phyloP scores from a whole-genome alignment of 53 echinoderm and acorn worm genomes.

The Hippasteria phrygiana region DNA sequence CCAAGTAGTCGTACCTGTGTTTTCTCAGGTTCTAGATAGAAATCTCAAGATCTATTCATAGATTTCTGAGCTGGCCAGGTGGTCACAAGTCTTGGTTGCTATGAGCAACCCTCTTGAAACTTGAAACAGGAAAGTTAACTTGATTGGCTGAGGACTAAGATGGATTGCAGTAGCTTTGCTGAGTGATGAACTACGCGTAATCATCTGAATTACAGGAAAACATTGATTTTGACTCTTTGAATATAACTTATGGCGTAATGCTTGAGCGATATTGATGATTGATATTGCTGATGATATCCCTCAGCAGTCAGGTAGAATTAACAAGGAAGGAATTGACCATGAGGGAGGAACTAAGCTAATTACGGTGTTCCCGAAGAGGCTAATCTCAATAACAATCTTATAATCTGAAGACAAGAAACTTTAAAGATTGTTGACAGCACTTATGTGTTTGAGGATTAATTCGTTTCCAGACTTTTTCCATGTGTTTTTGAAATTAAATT shows the following conservation, averaged over 20 bases:
- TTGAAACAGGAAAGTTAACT: neutral
- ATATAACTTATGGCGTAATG: neutral
- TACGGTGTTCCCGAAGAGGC: neutral
- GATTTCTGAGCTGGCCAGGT: neutral
- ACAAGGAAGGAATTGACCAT: conserved; percentile 18
- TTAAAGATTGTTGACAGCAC: neutral
- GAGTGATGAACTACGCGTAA: conserved; percentile 21
- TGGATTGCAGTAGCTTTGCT: neutral
- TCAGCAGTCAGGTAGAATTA: neutral
- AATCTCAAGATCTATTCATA: neutral
- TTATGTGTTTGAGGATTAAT: neutral
- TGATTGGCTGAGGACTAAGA: neutral
- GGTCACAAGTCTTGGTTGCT: no score
- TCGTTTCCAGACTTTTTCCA: neutral
- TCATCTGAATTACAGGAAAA: conserved; percentile 6
- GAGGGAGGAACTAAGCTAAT: conserved; percentile 23
- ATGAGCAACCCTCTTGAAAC: neutral
- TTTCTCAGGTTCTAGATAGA: no score
- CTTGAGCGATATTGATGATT: neutral
- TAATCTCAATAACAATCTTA: conserved; percentile 49
- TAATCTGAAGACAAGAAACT: neutral
- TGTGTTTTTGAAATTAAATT: no score
- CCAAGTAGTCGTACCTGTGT: neutral
- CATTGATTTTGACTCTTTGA: neutral
- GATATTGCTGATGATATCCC: conserved; percentile 13